Evolutionary conservation across 2,888 invertebrate species (phyloP).

Genomic region (Malachius bipustulatus): DNA sequence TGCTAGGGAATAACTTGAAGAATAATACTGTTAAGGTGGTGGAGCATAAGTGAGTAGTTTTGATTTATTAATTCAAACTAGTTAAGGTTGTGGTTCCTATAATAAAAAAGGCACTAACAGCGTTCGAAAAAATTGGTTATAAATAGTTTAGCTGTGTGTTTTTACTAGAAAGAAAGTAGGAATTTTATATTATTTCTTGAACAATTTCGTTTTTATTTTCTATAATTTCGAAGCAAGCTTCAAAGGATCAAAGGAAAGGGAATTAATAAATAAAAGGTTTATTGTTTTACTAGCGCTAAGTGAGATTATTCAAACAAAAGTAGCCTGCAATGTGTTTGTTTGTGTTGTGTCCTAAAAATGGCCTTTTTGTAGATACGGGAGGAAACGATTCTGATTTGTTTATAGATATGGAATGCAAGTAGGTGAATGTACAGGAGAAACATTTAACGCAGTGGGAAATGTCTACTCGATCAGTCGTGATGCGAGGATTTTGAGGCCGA

Average conservation of each 20-base stretch:
- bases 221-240: not conserved
- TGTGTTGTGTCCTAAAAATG: conserved; percentile 1
- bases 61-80: not conserved
- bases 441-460: conserved; percentile 59
- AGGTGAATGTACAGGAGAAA: conserved; percentile 50
- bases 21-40: conserved; percentile 65
- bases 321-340: not conserved
- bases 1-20: conserved; percentile 50
- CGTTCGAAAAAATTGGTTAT: conserved; percentile 4
- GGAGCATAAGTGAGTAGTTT: conserved; percentile 51
- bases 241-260: no score
- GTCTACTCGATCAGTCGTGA: conserved; percentile 52
- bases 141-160: no score
- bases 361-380: not conserved
- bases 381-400: no score
- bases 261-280: no score
- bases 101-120: no score
- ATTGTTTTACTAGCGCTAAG: no score
- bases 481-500: conserved; percentile 52
- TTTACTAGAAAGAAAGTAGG: conserved; percentile 1
- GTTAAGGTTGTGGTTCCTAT: conserved; percentile 4
- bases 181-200: no score
- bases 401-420: conserved; percentile 57
- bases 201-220: conserved; percentile 2
- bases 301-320: no score